Conservation (phyloP, 2,888 invertebrate species). For the Meliscaeva auricollis region DNA sequence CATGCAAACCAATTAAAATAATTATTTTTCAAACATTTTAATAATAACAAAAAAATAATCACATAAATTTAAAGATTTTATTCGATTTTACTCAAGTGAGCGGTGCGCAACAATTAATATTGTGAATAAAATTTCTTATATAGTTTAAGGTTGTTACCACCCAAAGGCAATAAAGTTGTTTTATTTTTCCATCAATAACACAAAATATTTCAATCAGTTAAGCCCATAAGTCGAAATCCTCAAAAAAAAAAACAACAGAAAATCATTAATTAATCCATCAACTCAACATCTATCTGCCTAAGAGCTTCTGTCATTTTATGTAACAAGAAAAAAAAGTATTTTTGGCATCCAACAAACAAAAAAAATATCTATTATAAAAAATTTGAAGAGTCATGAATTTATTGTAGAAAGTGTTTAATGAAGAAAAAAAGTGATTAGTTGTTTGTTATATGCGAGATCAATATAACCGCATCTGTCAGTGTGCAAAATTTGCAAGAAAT, state of each 20-base stretch:
- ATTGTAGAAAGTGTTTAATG: constrained; percentile 4
- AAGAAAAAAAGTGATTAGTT: constrained; percentile 9
- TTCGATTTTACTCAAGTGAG: neutral
- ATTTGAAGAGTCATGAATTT: constrained; percentile 1
- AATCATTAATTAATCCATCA: constrained; percentile 26
- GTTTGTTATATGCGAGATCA: neutral
- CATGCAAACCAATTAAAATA: neutral
- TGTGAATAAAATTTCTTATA: neutral
- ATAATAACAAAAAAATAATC: neutral
- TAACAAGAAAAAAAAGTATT: constrained; percentile 5
- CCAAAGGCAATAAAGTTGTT: neutral
- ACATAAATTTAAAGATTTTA: neutral
- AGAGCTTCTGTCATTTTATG: constrained; percentile 16
- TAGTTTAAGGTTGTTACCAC: constrained; percentile 16
- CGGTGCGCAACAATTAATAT: neutral
- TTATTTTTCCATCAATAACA: neutral
- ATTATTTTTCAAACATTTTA: neutral
- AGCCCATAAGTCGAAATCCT: neutral
- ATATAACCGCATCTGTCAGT: neutral
- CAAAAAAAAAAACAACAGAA: no score
- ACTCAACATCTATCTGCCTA: constrained; percentile 7
- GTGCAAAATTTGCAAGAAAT: neutral
- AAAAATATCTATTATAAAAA: neutral
- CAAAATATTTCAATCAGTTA: neutral
- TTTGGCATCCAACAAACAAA: neutral